Base-by-base conservation (phyloP, 1,140 invertebrate species). In the Magallana gigas region DNA sequence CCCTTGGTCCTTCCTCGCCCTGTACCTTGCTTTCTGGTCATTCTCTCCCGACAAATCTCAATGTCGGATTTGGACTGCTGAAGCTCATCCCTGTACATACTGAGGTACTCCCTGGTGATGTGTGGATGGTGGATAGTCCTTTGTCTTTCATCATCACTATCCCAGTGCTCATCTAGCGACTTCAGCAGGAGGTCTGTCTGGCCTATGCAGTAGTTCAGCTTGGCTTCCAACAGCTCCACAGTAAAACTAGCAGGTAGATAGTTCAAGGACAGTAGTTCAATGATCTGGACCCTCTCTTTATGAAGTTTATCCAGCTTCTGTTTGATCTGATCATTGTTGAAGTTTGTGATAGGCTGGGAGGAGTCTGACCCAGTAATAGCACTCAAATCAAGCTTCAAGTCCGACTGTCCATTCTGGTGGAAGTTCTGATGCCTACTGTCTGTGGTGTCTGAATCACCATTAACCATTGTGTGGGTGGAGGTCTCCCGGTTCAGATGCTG, bases 201-300 rank as follows among this genome's bases (percentile, higher is more conserved):
- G 9, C 93, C 93, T 86, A 94, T 92, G 80, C 92, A 91, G 87
- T 94, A 94, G 86, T 94, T 94, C 5, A 94, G 87, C 68, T 94
- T 93, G 8, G 91, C 91, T 86, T 94, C 94, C 9, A 93, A 86
- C 14, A 94, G 85, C 86, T 94, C 93, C 56, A 94, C 90, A 81
- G 93, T 93, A 16, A 94, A 85, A 87, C 92, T 93, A 8, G 93
- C 90, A 12, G 94, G 94, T 23, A 94, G 86, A 83, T 93, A 92
- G 81, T 93, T 91, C 80, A 93, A 85, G 8, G 90, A 91, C 0
- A 94, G 88, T 68, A 94, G 87, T 85, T 94, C 92, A 6, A 94
- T 91, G 56, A 94, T 93, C 36, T 93, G 88, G n/a, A 92, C 83
- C 71, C 93, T 87, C 85, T 94, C 93, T 62, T 88, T 90, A 64